Evolutionary conservation across 2,797 vertebrate genomes (phyloP), one percentile per base, ranked within the genome.

Genomic region (Vultur gryphus): DNA sequence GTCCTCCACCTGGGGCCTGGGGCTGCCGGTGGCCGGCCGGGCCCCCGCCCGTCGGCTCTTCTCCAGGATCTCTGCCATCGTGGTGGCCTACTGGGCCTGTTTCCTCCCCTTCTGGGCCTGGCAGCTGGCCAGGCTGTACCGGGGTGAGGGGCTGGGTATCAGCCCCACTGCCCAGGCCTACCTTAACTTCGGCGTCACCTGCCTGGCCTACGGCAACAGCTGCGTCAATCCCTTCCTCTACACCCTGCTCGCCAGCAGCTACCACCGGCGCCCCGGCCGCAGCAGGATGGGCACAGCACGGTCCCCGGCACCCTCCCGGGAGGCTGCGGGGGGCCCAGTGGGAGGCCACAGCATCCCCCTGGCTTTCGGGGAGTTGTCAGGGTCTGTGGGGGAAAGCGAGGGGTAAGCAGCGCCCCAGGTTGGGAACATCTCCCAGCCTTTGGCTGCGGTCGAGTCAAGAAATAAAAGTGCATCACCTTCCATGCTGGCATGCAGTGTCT

Each of bases 61-160:
- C 39, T 96, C 97, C 2, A 98, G 99, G 97, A 98, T 99, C 86
- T 98, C 98, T 6, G 95, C 98, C 97, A 99, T 99, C 0, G 95
- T 99, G 8, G 95, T 98, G 78, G 98, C 97, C 7, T 99, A 99
- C 93, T 99, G 99, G 99, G 98, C 98, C 26, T 99, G 99, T 85
- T 99, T 99, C 90, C 92, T 99, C 59, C 99, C 98, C 6, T 99
- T 99, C 93, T 99, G 99, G 99, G 98, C 97, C 28, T 99, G 99
- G 99, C 99, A 99, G 95, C 97, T 99, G 21, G 98, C 98, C 0
- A 84, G 98, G 77, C 97, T 99, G 5, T 99, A 99, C 84, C 95
- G 97, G 20, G 94, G 96, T 0, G 97, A 98, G 59, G 94, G 97
- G 9, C 95, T 99, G 72, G 97, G 93, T 43, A 92, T 99, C 5